Evolutionary conservation across 2,888 invertebrate species (phyloP), one percentile per base, ranked within the genome.

Genomic region (Conus canariensis): DNA sequence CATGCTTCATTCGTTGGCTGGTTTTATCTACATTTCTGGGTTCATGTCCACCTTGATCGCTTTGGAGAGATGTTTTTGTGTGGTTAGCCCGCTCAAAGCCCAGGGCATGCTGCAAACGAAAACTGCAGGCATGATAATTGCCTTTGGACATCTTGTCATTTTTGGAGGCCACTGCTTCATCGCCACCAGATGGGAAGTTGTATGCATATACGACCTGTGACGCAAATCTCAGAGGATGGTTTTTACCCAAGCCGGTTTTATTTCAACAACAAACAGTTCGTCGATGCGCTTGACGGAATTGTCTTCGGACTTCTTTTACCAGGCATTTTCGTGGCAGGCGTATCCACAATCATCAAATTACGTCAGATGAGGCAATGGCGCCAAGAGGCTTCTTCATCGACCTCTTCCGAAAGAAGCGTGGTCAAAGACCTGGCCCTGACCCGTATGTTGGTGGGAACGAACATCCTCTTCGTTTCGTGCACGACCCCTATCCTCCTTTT

Each of bases 381-480:
- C 5, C 58, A 88, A 12, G 22, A 77, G 45, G 45, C 45, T 45
- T 45, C 45, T 45, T 45, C 45, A 45, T 45, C 45, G 58, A 12
- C 67, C 58, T 12, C 60, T 25, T 12, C n/a, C 22, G 14, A n/a
- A 59, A 25, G 74, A 58, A 25, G 10, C 8, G 58, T 6, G 6
- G 14, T n/a, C 60, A 74, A 77, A 14, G 87, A 88, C 56, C 58
- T 88, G 87, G 59, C 77, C 74, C 45, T 88, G 70, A 88, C 87
- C 58, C 87, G 87, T 25, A 88, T 88, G 87, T 45, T 88, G 58
- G 59, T 88, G 14, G 87, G 87, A 19, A 88, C 59, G 25, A 77
- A 74, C 77, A 58, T 56, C 58, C 59, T 88, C 7, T 88, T 88
- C n/a, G 30, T 88, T 5, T n/a, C n/a, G 45, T 88, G 74, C 74